phyloP scores from a whole-genome alignment of 2,113 vertebrate species.

The Pogonocichla stellata region DNA sequence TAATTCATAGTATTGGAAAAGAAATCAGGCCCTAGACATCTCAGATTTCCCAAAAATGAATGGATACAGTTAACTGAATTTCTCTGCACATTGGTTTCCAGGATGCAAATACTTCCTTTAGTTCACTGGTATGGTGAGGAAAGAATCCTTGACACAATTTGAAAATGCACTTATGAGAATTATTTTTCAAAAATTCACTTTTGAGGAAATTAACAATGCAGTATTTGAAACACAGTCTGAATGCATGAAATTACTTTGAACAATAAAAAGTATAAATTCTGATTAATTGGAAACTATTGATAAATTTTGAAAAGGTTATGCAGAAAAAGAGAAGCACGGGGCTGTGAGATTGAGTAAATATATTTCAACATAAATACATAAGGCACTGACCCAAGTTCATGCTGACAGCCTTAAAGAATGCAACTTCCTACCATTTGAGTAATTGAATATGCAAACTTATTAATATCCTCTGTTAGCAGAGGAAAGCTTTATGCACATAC shows the following conservation, averaged over 20 bases:
- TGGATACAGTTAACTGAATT: neutral
- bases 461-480: neutral
- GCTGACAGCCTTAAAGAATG: neutral
- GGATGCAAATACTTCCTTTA: neutral
- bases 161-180: neutral
- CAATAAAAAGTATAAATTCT: neutral
- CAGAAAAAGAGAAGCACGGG: neutral
- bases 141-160: neutral
- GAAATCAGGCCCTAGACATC: neutral
- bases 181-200: neutral
- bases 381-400: neutral
- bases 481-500: neutral
- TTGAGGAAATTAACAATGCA: neutral
- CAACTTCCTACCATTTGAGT: neutral
- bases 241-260: neutral
- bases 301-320: neutral
- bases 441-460: neutral
- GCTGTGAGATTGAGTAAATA: neutral
- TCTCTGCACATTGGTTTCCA: neutral
- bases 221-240: neutral
- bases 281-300: neutral
- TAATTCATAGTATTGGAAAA: slow-evolving; percentile 24
- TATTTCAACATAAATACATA: neutral
- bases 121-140: neutral
- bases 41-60: neutral